A percentile compares a stretch with the other conserved stretches of the same genome.
phyloP scores from a whole-genome alignment of 2,113 vertebrate species.

The Cyanoramphus novaezelandiae region DNA sequence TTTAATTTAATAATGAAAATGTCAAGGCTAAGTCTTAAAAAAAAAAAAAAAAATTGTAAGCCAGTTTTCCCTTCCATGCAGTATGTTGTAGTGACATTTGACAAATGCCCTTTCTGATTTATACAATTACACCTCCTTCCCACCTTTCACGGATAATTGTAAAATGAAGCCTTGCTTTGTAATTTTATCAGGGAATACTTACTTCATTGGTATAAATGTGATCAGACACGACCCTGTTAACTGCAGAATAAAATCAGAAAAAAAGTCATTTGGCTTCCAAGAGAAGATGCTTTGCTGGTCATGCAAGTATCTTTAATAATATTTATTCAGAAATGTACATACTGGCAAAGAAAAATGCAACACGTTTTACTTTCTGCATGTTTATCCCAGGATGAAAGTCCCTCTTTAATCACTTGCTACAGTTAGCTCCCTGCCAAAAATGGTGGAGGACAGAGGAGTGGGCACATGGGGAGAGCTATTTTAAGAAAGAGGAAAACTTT shows the following conservation, averaged over 20 bases:
- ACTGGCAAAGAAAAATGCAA: slow-evolving; percentile 27
- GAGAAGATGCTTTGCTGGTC: neutral
- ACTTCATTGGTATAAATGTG: neutral
- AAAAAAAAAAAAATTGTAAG: neutral
- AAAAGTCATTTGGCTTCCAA: neutral
- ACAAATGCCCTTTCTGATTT: neutral
- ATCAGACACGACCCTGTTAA: neutral
- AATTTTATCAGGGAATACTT: neutral
- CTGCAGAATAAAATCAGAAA: neutral
- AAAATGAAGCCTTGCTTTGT: neutral
- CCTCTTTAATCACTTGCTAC: slow-evolving; percentile 9
- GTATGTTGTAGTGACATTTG: neutral
- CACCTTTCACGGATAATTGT: neutral
- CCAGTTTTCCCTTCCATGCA: neutral
- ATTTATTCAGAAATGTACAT: slow-evolving; percentile 43
- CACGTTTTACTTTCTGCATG: slow-evolving; percentile 38
- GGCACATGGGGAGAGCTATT: neutral
- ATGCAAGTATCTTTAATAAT: slow-evolving; percentile 31
- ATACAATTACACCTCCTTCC: neutral
- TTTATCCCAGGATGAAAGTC: slow-evolving; percentile 45
- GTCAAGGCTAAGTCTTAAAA: neutral
- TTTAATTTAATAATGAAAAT: neutral
- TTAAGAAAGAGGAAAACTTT: neutral
- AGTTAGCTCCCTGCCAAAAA: neutral
- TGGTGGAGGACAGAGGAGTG: fast-evolving